A percentile compares a stretch with the other conserved stretches of the same genome.
Evolutionary conservation across 2,113 vertebrate species (phyloP).

Genomic region (Misgurnus mizolepis): DNA sequence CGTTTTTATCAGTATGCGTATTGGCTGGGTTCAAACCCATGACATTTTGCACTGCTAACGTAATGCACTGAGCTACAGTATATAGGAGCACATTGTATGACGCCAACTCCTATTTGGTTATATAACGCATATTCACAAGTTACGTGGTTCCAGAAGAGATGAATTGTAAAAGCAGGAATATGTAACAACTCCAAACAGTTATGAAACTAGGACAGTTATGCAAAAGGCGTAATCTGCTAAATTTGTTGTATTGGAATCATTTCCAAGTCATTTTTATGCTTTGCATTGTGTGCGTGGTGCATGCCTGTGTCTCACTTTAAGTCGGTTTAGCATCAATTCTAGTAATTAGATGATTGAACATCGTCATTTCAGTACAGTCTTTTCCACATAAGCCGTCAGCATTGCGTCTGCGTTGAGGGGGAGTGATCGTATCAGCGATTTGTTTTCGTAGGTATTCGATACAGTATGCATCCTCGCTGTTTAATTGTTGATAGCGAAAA

Average conservation of each 20-base stretch:
- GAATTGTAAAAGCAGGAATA: too few relatives aligned
- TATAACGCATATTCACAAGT: too few relatives aligned
- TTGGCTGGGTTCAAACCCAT: too few relatives aligned
- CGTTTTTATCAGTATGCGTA: too few relatives aligned
- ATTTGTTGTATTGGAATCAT: neutral
- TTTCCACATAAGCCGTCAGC: conserved; percentile 45
- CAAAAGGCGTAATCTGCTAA: neutral
- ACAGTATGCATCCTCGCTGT: neutral
- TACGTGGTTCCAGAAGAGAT: too few relatives aligned
- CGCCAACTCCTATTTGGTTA: too few relatives aligned
- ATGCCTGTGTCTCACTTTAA: neutral
- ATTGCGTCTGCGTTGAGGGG: conserved; percentile 34
- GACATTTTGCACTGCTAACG: too few relatives aligned
- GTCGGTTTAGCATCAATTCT: conserved; percentile 47
- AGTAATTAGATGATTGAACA: conserved; percentile 49
- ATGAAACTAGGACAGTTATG: neutral
- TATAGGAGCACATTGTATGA: too few relatives aligned
- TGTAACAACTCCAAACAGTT: neutral
- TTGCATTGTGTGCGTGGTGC: neutral
- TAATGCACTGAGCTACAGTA: too few relatives aligned
- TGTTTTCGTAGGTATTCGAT: neutral
- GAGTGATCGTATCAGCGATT: conserved; percentile 45
- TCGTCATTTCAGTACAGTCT: conserved; percentile 42
- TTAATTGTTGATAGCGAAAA: neutral
- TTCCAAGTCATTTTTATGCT: neutral